Base-by-base conservation (phyloP, 30 jellyfish, hydroid and myxozoan species). In the Pseudorhiza aurosa region DNA sequence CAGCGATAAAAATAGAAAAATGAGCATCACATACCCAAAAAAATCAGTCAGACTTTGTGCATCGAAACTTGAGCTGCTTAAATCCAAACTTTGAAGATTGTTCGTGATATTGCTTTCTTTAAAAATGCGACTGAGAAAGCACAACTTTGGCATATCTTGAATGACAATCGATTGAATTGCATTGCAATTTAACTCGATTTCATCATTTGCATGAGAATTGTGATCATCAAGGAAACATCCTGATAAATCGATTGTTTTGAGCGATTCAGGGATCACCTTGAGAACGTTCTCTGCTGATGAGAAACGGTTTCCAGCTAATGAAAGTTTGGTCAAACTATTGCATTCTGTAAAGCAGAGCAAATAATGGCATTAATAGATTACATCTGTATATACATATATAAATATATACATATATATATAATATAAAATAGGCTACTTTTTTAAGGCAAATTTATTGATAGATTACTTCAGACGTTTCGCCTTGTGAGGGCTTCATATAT, bases 291-390 rank as follows among this genome's bases (percentile, higher is more conserved):
- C 2, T 27, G 32, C 31, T 10, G 73, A 28, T 73, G 42, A 30
- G 44, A 73, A 46, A 28, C 14, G 31, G 65, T 73, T 73, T 10
- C 76, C 86, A 73, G 65, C 32, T 29, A 43, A 73, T 3, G 86
- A 73, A 12, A 73, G 26, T 7, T 4, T 32, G 28, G 30, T 53
- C 44, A 73, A 39, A 19, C 32, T 73, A 31, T 53, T 50, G 70
- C 65, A 39, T n/a, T 24, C 83, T 70, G 56, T 9, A 29, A 40
- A 42, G 50, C 50, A 39, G 50, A 5, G 50, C 12, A 5, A 12
- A 7, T 39, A 5, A 5, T 5, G 50, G 50, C 12, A 39, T 39
- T 5, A 12, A 39, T 39, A 12, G 7, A 39, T 7, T 5, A 5
- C 7, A 5, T 7, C 7, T 39, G 12, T 39, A 39, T 7, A 39